Evolutionary conservation across 53 echinoderm and acorn worm genomes (phyloP), one percentile per base, ranked within the genome.

Genomic region (Actinopyga echinites): DNA sequence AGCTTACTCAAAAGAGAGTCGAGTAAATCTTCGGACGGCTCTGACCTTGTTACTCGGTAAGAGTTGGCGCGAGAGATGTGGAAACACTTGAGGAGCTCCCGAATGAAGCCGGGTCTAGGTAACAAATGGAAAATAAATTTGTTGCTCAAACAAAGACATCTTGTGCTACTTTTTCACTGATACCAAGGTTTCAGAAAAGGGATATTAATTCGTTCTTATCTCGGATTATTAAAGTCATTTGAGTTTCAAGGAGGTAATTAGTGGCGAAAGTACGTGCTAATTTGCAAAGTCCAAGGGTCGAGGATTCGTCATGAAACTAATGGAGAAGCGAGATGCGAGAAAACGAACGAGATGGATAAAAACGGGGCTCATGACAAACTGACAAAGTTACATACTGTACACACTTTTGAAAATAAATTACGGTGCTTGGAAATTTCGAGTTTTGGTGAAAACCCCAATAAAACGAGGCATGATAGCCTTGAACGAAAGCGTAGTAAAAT

Each of bases 121-220:
- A 78, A 30, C 56, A 78, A 78, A 78, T 78, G 78, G 78, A 78
- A 78, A 78, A 78, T 78, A 55, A 52, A 78, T 43, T 78, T 52
- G 54, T 56, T 78, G 78, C 52, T 56, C 78, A 78, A 78, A 78
- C 56, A 78, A 52, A 78, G 78, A 24, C 33, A 25, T 54, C 63
- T 62, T 62, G 63, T 62, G 63, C 11, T 15, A 24, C 63, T 62
- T 31, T 62, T 26, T 29, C 26, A 24, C 29, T 62, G 8, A 29
- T 62, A 29, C 63, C 31, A 11, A 29, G 63, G 28, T 62, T 62
- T 13, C 9, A 26, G 33, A 30, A 55, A 55, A 55, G 25, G 42
- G 78, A 55, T 78, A 78, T 78, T 78, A 78, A 78, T 78, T 78
- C 55, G 78, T 78, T 55, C 52, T 52, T 78, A 74, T 23, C 11